Evolutionary conservation across 2,888 invertebrate species (phyloP).

Genomic region (Leptinotarsa juncta): DNA sequence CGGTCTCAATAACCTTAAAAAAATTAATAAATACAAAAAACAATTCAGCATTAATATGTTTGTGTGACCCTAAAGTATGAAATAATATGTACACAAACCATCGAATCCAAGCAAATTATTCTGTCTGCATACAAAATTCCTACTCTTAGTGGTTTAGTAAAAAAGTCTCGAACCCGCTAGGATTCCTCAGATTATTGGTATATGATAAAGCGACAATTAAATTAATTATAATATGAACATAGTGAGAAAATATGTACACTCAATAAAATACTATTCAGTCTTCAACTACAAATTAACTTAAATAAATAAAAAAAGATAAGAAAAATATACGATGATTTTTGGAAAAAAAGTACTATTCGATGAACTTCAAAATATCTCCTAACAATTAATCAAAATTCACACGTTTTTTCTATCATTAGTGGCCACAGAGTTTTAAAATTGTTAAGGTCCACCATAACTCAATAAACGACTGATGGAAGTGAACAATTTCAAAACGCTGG

Average conservation of each 20-base stretch:
- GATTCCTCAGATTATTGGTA: constrained; percentile 34
- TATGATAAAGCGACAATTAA: constrained; percentile 27
- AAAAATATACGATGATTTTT: constrained; percentile 31
- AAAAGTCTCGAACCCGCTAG: constrained; percentile 32
- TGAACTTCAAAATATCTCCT: constrained; percentile 5
- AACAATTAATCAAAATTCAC: neutral
- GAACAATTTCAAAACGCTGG: neutral
- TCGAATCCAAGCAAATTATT: constrained; percentile 25
- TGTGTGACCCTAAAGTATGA: constrained; percentile 39
- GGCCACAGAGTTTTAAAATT: neutral
- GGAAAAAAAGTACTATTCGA: constrained; percentile 22
- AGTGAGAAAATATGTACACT: constrained; percentile 35
- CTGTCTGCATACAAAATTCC: constrained; percentile 33
- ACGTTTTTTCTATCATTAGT: neutral
- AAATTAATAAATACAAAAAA: constrained; percentile 36
- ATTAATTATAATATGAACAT: constrained; percentile 24
- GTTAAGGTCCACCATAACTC: too few relatives aligned
- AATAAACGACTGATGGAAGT: neutral
- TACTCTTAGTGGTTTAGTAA: constrained; percentile 32
- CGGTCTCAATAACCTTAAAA: neutral
- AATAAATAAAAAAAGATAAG: constrained; percentile 34
- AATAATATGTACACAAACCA: constrained; percentile 35
- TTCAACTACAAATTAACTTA: constrained; percentile 46
- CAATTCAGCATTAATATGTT: constrained; percentile 37
- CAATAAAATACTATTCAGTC: constrained; percentile 45